Evolutionary conservation across 2,888 invertebrate species (phyloP).

Genomic region (Pterostichus niger): DNA sequence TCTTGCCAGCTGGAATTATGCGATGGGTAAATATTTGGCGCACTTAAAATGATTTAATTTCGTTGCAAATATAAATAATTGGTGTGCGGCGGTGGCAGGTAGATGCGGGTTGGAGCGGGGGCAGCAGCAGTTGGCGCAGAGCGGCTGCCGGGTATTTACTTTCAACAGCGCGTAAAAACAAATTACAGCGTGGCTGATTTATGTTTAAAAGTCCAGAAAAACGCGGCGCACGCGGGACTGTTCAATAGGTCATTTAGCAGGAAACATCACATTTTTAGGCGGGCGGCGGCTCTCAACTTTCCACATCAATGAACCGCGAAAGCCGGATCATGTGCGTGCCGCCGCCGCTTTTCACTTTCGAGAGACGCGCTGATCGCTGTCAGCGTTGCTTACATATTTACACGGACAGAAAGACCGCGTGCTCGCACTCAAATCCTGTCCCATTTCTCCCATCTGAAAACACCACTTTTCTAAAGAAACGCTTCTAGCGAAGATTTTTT

Average conservation of each 20-base stretch:
- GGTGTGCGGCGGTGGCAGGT: constrained; percentile 4
- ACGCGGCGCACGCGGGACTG: constrained; percentile 41
- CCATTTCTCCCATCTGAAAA: background rate
- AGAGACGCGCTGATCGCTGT: constrained; percentile 46
- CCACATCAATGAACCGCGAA: constrained; percentile 66
- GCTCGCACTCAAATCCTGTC: constrained; percentile 22
- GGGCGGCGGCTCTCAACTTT: constrained; percentile 60
- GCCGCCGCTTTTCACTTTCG: constrained; percentile 60
- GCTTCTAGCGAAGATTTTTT: constrained; percentile 36
- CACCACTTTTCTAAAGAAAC: constrained; percentile 45
- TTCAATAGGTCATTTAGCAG: constrained; percentile 67
- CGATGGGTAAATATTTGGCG: constrained; percentile 30
- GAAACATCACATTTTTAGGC: constrained; percentile 65
- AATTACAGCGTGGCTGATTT: constrained; percentile 66
- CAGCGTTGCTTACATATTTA: constrained; percentile 59
- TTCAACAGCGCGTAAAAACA: constrained; percentile 67
- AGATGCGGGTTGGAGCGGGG: background rate
- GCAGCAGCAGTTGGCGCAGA: constrained; percentile 5
- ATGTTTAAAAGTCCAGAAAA: constrained; percentile 66
- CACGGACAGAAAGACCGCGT: constrained; percentile 16
- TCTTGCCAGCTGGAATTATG: constrained; percentile 19
- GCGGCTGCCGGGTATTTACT: constrained; percentile 58
- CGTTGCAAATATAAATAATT: constrained; percentile 44
- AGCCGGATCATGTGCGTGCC: constrained; percentile 55
- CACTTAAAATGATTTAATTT: constrained; percentile 48